These are phyloP conservation scores for Sebastes fasciatus DNA, from an alignment of 2,113 vertebrate genomes.

Conservation along the genomic window DNA sequence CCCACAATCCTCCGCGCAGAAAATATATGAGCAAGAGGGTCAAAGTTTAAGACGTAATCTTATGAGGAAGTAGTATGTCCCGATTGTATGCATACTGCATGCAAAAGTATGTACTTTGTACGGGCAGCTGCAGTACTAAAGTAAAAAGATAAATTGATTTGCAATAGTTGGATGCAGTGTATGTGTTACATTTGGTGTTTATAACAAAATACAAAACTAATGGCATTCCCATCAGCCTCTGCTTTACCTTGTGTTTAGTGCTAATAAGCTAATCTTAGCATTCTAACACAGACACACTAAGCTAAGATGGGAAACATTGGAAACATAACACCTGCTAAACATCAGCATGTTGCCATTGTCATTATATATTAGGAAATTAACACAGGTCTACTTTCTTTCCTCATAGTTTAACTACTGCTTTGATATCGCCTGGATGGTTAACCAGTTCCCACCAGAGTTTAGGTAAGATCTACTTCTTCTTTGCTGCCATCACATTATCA, in stretches of 20 bases:
- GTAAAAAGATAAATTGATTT: too few species aligned
- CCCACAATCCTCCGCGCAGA: too few species aligned
- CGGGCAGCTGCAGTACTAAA: too few species aligned
- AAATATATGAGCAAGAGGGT: too few species aligned
- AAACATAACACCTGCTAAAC: background rate
- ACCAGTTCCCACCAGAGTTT: constrained; percentile 93
- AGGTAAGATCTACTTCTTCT: constrained; percentile 83
- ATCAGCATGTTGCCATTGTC: background rate
- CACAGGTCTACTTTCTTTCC: background rate
- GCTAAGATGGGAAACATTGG: background rate
- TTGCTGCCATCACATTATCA: background rate
- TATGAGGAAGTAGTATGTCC: too few species aligned
- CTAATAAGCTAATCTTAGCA: background rate
- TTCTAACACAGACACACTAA: background rate
- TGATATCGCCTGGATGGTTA: constrained; percentile 93
- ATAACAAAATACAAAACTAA: background rate
- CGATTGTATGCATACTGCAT: too few species aligned
- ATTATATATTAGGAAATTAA: constrained; percentile 4
- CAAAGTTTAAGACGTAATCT: too few species aligned
- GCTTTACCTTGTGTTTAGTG: background rate
- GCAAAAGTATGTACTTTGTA: too few species aligned
- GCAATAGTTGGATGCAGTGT: too few species aligned
- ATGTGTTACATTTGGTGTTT: too few species aligned
- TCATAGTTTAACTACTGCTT: constrained; percentile 98
- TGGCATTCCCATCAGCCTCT: background rate